Evolutionary conservation across 2,113 vertebrate genomes (phyloP), one percentile per base, ranked within the genome.

Genomic region (Myrmecophaga tridactyla): DNA sequence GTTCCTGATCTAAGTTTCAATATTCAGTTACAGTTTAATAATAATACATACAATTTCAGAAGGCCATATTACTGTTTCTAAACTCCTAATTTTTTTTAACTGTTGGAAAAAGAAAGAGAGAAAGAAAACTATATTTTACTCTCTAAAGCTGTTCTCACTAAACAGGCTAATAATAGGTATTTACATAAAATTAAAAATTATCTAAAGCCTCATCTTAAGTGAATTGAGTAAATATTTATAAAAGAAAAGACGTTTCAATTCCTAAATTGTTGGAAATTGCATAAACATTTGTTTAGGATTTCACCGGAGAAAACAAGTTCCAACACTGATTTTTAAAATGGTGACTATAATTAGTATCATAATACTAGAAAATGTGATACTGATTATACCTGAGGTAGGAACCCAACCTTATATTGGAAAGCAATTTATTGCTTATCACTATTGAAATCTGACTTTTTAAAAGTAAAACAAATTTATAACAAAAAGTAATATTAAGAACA

Each of bases 401-500:
- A 82, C 43, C 36, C 29, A 63, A 5, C 23, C 51, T 62, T 29
- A 56, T 78, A 75, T 84, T 92, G n/a, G 89, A 69, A 89, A 53
- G 27, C 34, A 69, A 18, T 63, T 95, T 92, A 95, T 34, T 84
- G 51, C 11, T 78, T 63, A 94, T 67, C 89, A 95, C 63, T 84
- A 10, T 94, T 95, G 62, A 97, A 96, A 88, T 63, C 27, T 85
- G 60, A 65, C 80, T 96, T 92, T 95, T 96, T 95, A 82, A 73
- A 46, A 80, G 4, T n/a, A 60, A 60, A 93, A 62, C 15, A 60
- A 29, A n/a, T 46, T 83, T 78, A 41, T 95, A 94, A 82, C 29
- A 95, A 73, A 80, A 92, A n/a, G 62, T n/a, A 96, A 95, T 51
- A 86, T 67, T 89, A 96, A 96, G 34, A 97, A 93, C 76, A 93